Evolutionary conservation across 2,113 vertebrate species (phyloP).

Genomic region (Scophthalmus maximus): DNA sequence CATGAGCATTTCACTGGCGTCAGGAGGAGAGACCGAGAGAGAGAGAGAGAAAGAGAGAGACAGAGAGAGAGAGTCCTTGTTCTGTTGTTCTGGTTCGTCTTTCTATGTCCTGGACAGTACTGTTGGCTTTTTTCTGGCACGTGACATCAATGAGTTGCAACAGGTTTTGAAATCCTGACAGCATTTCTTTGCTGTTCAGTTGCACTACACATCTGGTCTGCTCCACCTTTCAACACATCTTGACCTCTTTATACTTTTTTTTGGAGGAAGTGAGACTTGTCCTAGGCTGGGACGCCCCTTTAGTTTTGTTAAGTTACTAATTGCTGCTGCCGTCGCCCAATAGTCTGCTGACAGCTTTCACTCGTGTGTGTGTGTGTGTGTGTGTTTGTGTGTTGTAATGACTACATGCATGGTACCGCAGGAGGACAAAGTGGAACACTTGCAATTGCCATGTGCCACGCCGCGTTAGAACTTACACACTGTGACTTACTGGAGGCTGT

Average conservation of each 20-base stretch:
- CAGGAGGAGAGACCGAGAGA: too few species aligned
- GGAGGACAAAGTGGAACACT: constrained; percentile 7
- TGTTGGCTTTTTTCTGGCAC: background rate
- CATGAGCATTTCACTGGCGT: constrained; percentile 27
- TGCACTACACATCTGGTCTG: background rate
- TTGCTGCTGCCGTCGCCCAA: background rate
- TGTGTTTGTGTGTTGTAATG: constrained; percentile 36
- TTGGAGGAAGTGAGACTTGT: background rate
- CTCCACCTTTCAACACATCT: constrained; percentile 1
- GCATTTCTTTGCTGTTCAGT: background rate
- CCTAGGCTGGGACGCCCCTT: constrained; percentile 9
- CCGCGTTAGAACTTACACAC: background rate
- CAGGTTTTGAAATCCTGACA: background rate
- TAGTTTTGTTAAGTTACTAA: constrained; percentile 9
- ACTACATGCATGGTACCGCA: constrained; percentile 7
- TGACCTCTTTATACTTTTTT: background rate
- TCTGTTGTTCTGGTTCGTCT: constrained; percentile 24
- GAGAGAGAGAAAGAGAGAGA: background rate
- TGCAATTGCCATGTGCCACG: background rate
- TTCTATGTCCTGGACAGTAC: constrained; percentile 8
- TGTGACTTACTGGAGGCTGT: background rate
- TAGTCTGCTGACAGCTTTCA: constrained; percentile 24
- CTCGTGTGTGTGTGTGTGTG: constrained; percentile 38
- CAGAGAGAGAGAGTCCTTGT: constrained; percentile 15
- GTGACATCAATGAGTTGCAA: background rate